phyloP scores from a whole-genome alignment of 2,113 vertebrate genomes.

The Atlantisia rogersi region DNA sequence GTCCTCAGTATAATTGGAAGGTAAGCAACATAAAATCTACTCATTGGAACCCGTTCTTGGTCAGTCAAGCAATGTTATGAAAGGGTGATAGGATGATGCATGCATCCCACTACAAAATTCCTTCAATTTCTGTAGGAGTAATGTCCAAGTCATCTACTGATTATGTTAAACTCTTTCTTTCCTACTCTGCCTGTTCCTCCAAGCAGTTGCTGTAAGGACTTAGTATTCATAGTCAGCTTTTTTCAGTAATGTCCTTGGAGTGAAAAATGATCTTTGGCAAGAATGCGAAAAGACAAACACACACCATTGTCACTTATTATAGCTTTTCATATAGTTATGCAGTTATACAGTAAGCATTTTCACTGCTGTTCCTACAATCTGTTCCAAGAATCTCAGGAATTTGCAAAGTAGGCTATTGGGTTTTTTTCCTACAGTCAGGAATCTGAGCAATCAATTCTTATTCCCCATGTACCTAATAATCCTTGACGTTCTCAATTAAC shows the following conservation, averaged over 20 bases:
- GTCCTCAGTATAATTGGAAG: background rate
- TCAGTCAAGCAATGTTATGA: background rate
- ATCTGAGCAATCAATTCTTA: conserved; percentile 42
- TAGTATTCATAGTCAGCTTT: conserved; percentile 31
- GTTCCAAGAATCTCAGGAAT: conserved; percentile 56
- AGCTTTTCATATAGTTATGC: background rate
- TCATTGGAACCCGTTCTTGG: background rate
- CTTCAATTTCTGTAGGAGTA: conserved; percentile 28
- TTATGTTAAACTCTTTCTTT: conserved; percentile 8
- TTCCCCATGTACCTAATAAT: conserved; percentile 29
- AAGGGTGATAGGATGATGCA: background rate
- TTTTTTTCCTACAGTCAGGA: conserved; percentile 21
- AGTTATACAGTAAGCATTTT: conserved; percentile 46
- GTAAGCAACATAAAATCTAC: background rate
- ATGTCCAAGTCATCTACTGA: background rate
- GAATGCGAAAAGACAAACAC: conserved; percentile 29
- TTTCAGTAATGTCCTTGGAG: conserved; percentile 44
- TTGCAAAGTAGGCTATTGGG: background rate
- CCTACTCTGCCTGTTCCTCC: background rate
- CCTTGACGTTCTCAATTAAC: conserved; percentile 21
- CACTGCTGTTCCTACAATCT: conserved; percentile 1
- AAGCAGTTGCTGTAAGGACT: background rate
- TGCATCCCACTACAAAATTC: conserved; percentile 46
- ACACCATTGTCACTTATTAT: conserved; percentile 22
- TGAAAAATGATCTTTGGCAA: conserved; percentile 48